Base-by-base conservation (phyloP, 2,113 vertebrate species). In the Callaeas wilsoni region DNA sequence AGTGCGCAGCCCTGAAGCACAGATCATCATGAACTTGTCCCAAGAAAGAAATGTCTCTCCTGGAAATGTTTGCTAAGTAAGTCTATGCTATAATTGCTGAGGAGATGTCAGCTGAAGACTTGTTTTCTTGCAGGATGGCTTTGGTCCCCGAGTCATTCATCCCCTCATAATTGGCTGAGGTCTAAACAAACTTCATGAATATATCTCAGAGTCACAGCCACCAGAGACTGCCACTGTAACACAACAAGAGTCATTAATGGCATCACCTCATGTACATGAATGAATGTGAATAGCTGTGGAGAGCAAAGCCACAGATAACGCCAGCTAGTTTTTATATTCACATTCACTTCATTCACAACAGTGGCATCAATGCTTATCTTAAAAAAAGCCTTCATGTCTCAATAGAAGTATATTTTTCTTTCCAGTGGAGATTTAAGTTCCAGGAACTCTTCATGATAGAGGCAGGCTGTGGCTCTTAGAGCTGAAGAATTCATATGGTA, bases 141-240 rank as follows among this genome's bases (percentile, higher is more conserved):
- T 97, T 95, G 70, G 71, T 85, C 68, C 42, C 41, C 5, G 1
- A 71, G 52, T 81, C 33, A 74, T 80, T 93, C 47, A 75, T 42
- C 53, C 29, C 29, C 32, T 83, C 20, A 6, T 64, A 79, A 82
- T 1, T 49, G 69, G 39, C 80, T 92, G 86, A 86, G 37, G 64
- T 91, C 60, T 75, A 90, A 95, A 84, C 62, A 84, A 60, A 53
- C 57, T 87, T 91, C 81, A 68, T 84, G 82, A 91, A 64, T 64
- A 84, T 39, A 84, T 57, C 81, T 94, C 68, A 84, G 76, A 92
- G 65, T 68, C 70, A 69, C 53, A 90, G 14, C 74, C 52, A 16
- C 67, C 57, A 62, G 60, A 53, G 73, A 47, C 56, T 46, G 42
- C 23, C 46, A 7, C 47, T 93, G 63, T 63, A 85, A 52, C 44